phyloP scores from a whole-genome alignment of 2,113 vertebrate species.

The Atrichornis clamosus region DNA sequence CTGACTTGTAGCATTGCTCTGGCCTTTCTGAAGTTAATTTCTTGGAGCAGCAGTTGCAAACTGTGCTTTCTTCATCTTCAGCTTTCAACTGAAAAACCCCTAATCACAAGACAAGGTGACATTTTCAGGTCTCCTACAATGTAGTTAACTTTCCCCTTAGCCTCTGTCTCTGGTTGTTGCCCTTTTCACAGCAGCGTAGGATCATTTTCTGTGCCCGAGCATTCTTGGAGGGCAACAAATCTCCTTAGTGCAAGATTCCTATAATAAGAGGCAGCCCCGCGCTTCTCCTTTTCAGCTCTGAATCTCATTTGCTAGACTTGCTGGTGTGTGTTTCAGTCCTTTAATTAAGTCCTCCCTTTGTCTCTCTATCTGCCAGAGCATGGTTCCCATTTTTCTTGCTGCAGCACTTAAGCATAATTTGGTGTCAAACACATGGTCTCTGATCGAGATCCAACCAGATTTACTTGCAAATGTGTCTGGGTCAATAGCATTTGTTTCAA shows the following conservation, averaged over 20 bases:
- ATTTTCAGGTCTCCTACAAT: slow-evolving; percentile 3
- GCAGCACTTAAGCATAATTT: slow-evolving; percentile 48
- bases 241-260: neutral
- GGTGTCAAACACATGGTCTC: slow-evolving; percentile 62
- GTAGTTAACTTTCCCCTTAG: slow-evolving; percentile 1
- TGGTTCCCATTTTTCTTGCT: slow-evolving; percentile 63
- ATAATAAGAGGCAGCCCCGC: neutral
- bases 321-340: slow-evolving; percentile 36
- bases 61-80: neutral
- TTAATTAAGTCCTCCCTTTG: slow-evolving; percentile 70
- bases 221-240: neutral
- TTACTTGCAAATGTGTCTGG: slow-evolving; percentile 66
- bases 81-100: neutral
- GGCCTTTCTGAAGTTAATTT: slow-evolving; percentile 9
- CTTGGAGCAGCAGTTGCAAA: neutral
- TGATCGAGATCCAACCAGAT: slow-evolving; percentile 54
- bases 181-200: neutral
- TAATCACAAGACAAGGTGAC: slow-evolving; percentile 23
- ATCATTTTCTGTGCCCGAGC: neutral
- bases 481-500: slow-evolving; percentile 72
- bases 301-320: slow-evolving; percentile 52
- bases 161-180: neutral
- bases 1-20: neutral
- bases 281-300: neutral
- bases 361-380: slow-evolving; percentile 44